A percentile compares a stretch with the other conserved stretches of the same genome.
phyloP scores from a whole-genome alignment of 2,888 invertebrate species.

The Cybosia mesomella region DNA sequence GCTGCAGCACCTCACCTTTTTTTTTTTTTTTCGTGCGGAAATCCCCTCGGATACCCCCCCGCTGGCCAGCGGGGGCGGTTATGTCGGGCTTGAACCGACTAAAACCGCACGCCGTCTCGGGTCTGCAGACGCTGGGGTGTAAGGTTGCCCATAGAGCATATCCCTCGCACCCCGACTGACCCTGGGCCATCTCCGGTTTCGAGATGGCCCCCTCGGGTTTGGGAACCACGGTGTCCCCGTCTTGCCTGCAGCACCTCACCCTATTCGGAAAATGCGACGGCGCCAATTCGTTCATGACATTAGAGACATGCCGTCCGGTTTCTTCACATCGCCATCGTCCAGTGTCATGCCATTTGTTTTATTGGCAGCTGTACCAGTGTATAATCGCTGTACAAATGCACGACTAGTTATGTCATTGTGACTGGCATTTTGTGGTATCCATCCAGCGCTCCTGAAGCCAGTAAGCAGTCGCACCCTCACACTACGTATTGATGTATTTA shows the following conservation, averaged over 20 bases:
- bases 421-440: background rate
- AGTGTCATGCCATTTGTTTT: background rate
- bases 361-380: background rate
- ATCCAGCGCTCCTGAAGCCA: background rate
- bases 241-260: no score
- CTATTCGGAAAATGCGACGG: background rate
- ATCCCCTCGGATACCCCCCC: no score
- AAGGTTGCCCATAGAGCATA: no score
- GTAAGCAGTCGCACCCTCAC: background rate
- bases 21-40: no score
- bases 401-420: background rate
- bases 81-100: no score
- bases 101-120: no score
- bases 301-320: background rate
- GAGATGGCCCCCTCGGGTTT: no score
- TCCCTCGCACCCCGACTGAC: no score
- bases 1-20: background rate
- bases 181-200: no score
- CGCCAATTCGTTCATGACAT: background rate
- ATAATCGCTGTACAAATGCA: background rate
- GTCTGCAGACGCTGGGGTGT: no score
- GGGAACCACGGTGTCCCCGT: no score
- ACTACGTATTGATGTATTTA: background rate
- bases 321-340: background rate
- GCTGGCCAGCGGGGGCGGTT: no score